phyloP scores from a whole-genome alignment of 2,797 vertebrate genomes.

The Botia almorhae region DNA sequence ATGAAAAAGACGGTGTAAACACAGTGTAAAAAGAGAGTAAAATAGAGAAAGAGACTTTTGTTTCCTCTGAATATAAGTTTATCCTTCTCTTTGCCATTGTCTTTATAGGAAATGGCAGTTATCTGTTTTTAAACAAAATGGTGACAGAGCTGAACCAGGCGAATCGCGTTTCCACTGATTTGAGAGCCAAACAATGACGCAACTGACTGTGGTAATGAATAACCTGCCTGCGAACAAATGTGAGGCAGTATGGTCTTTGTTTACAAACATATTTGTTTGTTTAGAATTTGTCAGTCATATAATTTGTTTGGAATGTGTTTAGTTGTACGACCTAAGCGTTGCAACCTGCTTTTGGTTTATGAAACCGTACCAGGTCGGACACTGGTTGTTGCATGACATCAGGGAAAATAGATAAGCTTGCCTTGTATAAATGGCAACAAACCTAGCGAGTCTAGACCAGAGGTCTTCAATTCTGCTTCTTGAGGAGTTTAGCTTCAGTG shows the following conservation, averaged over 20 bases:
- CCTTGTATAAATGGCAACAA: too few species aligned
- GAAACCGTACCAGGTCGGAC: not conserved
- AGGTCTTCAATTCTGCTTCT: too few species aligned
- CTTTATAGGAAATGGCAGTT: too few species aligned
- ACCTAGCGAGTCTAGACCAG: too few species aligned
- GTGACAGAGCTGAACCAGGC: not conserved
- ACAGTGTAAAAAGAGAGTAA: not conserved
- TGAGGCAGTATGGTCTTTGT: not conserved
- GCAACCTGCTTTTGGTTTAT: not conserved
- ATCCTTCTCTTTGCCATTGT: not conserved
- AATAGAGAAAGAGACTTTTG: constrained; percentile 11
- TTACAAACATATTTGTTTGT: constrained; percentile 3
- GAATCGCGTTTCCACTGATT: not conserved
- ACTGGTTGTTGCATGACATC: not conserved
- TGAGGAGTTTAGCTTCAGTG: not conserved
- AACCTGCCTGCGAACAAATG: not conserved
- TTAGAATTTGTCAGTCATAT: constrained; percentile 2
- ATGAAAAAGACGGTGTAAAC: too few species aligned
- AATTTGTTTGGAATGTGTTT: not conserved
- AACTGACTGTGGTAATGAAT: not conserved
- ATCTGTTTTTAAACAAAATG: too few species aligned
- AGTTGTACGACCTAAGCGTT: not conserved
- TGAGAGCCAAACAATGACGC: not conserved
- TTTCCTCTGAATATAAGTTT: not conserved
- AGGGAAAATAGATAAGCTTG: not conserved